These are phyloP conservation scores for Dendroctonus ponderosae DNA, from an alignment of 1,140 invertebrate species.

Conservation along the genomic window DNA sequence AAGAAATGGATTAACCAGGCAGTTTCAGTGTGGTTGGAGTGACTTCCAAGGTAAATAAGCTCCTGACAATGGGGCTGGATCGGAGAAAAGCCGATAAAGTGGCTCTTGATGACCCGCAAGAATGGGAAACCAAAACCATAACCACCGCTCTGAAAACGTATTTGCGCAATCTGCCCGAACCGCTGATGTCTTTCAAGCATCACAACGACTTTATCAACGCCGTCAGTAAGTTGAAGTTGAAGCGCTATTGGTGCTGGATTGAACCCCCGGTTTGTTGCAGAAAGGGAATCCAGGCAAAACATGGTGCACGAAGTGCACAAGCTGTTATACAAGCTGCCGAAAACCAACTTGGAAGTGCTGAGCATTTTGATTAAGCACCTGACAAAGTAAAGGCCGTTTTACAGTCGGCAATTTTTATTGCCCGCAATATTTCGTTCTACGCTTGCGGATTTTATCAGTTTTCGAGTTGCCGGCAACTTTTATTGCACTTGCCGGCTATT, in stretches of 20 bases:
- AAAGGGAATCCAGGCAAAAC: constrained; percentile 76
- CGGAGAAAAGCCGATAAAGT: constrained; percentile 68
- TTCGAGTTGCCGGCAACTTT: too few relatives aligned
- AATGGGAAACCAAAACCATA: constrained; percentile 96
- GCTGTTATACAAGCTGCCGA: constrained; percentile 82
- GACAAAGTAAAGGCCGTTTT: constrained; percentile 58
- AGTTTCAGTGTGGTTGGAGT: constrained; percentile 82
- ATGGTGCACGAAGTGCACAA: constrained; percentile 83
- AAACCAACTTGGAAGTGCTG: constrained; percentile 83
- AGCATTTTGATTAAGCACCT: constrained; percentile 86
- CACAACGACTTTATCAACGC: constrained; percentile 89
- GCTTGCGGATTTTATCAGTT: too few relatives aligned
- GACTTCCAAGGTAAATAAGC: constrained; percentile 88
- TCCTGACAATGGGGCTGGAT: constrained; percentile 79
- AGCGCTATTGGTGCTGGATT: constrained; percentile 40
- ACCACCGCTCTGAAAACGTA: constrained; percentile 95
- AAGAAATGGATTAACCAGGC: not conserved
- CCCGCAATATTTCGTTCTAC: too few relatives aligned
- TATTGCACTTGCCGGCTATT: too few relatives aligned
- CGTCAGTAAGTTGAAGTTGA: constrained; percentile 80
- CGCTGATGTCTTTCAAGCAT: constrained; percentile 89
- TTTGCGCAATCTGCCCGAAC: constrained; percentile 89
- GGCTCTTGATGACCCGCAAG: constrained; percentile 71
- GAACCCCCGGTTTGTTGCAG: constrained; percentile 56
- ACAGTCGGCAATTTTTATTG: too few relatives aligned